Percentiles rank a stretch among this genome's conserved stretches.
phyloP scores from a whole-genome alignment of 2,113 vertebrate species.

The Podarcis raffonei region DNA sequence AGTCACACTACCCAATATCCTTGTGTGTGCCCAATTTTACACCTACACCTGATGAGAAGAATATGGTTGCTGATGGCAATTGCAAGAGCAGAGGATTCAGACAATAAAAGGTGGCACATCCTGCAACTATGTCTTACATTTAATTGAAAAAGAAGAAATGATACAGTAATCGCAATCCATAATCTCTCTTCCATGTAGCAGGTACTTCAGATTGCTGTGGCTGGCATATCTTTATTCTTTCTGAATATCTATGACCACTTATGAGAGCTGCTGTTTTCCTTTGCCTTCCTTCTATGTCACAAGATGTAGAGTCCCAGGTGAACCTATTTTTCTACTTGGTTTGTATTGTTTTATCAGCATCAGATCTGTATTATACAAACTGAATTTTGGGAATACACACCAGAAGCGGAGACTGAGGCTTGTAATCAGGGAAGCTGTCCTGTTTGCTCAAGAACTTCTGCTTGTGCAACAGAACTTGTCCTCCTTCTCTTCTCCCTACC shows the following conservation, averaged over 20 bases:
- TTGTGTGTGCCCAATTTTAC: conserved; percentile 20
- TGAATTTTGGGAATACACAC: background rate
- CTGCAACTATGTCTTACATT: background rate
- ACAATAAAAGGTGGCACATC: conserved; percentile 24
- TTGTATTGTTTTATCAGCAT: background rate
- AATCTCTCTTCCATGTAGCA: background rate
- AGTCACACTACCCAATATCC: conserved; percentile 26
- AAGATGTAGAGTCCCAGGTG: background rate
- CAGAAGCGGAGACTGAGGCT: background rate
- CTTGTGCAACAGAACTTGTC: too few species aligned
- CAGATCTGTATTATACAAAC: background rate
- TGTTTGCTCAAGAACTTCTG: too few species aligned
- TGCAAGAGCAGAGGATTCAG: conserved; percentile 36
- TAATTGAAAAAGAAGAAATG: background rate
- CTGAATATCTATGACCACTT: background rate
- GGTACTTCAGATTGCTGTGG: background rate
- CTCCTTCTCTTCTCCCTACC: too few species aligned
- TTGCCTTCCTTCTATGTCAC: background rate
- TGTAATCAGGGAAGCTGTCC: background rate
- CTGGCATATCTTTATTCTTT: background rate
- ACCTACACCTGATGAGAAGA: conserved; percentile 13
- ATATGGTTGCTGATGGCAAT: conserved; percentile 43
- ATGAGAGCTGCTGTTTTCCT: too few species aligned
- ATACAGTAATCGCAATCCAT: background rate
- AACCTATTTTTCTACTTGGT: background rate